Evolutionary conservation across 2,113 vertebrate genomes (phyloP).

Genomic region (Myrmecobius fasciatus): DNA sequence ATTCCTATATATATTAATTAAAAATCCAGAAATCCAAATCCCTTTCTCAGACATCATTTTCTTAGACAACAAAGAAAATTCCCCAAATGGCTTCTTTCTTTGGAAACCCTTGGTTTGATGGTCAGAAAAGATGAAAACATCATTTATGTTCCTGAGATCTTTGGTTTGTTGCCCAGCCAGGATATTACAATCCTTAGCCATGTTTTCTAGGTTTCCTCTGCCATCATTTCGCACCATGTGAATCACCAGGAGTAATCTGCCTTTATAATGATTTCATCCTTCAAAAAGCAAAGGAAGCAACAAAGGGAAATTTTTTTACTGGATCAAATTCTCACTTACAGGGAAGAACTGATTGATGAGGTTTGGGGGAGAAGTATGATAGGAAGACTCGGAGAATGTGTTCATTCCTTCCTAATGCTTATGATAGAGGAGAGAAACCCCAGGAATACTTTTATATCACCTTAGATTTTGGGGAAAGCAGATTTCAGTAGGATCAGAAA

Average conservation of each 20-base stretch:
- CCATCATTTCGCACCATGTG: not conserved
- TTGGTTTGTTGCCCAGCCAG: not conserved
- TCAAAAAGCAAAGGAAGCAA: not conserved
- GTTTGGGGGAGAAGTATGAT: not conserved
- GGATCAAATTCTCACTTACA: not conserved
- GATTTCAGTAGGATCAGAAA: not conserved
- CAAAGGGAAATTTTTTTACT: not conserved
- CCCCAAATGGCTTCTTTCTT: not conserved
- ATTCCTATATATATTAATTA: not conserved
- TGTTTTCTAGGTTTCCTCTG: not conserved
- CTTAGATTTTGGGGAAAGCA: not conserved
- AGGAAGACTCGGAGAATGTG: not conserved
- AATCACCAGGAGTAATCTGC: not conserved
- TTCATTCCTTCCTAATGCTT: not conserved
- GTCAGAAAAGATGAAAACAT: not conserved
- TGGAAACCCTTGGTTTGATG: not conserved
- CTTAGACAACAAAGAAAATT: not conserved
- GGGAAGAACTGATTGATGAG: not conserved
- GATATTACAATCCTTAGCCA: not conserved
- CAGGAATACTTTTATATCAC: not conserved
- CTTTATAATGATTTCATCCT: not conserved
- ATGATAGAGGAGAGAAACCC: not conserved
- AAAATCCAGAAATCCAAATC: not conserved
- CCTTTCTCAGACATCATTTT: not conserved
- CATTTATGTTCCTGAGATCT: not conserved